Evolutionary conservation across 1,140 invertebrate genomes (phyloP).

Genomic region (Ceratosolen fusciceps): DNA sequence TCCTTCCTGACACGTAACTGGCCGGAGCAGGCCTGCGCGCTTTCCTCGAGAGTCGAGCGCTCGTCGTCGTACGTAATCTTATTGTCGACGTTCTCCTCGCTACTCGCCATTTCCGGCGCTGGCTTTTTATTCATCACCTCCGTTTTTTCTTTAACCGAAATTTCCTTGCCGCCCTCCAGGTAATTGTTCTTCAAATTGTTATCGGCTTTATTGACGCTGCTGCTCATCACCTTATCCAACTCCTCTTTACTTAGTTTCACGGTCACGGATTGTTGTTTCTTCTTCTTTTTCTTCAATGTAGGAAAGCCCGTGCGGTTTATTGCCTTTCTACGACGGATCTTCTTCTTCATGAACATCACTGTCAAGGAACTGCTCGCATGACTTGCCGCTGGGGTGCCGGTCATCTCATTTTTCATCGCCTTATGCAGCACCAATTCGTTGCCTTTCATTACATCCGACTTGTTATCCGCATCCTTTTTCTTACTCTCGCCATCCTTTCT

Average conservation of each 20-base stretch:
- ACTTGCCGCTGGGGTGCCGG: not conserved
- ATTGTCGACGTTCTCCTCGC: slow-evolving; percentile 26
- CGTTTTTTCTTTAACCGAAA: slow-evolving; percentile 48
- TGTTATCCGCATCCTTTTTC: slow-evolving; percentile 33
- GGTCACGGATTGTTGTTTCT: slow-evolving; percentile 72
- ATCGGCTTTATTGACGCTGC: slow-evolving; percentile 5
- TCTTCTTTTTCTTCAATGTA: slow-evolving; percentile 87
- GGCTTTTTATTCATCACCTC: slow-evolving; percentile 41
- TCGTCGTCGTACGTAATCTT: slow-evolving; percentile 1
- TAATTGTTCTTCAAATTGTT: slow-evolving; percentile 48
- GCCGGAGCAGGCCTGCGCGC: slow-evolving; percentile 45
- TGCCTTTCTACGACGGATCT: slow-evolving; percentile 80
- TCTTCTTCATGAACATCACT: slow-evolving; percentile 72
- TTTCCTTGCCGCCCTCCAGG: slow-evolving; percentile 54
- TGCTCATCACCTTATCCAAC: slow-evolving; percentile 25
- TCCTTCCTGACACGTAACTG: slow-evolving; percentile 64
- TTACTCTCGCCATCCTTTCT: slow-evolving; percentile 47
- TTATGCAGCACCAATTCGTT: slow-evolving; percentile 46
- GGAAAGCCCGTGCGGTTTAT: slow-evolving; percentile 91
- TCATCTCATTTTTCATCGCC: slow-evolving; percentile 30
- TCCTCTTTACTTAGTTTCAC: slow-evolving; percentile 36
- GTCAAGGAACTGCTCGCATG: slow-evolving; percentile 35
- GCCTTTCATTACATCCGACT: slow-evolving; percentile 41
- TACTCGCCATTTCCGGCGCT: slow-evolving; percentile 40
- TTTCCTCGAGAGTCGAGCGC: slow-evolving; percentile 28